Evolutionary conservation across 2,888 invertebrate species (phyloP).

Genomic region (Stenoptilia bipunctidactyla): DNA sequence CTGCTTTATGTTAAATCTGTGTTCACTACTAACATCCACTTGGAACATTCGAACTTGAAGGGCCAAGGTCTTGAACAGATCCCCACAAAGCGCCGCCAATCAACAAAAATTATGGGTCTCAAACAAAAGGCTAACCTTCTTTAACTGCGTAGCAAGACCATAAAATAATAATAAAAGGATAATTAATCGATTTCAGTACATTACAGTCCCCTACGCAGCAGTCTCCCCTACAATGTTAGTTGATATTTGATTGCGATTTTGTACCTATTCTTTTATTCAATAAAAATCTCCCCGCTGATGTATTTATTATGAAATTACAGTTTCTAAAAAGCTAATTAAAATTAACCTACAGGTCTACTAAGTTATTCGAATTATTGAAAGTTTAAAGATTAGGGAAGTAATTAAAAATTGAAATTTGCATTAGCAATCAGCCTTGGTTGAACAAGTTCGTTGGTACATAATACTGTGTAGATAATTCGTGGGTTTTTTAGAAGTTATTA

Average conservation of each 20-base stretch:
- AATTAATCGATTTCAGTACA: slow-evolving; percentile 67
- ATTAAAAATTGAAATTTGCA: too few relatives aligned
- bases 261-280: slow-evolving; percentile 39
- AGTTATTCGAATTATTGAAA: too few relatives aligned
- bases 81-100: background rate
- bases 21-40: too few relatives aligned
- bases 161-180: slow-evolving; percentile 67
- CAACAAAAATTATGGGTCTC: slow-evolving; percentile 12
- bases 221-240: slow-evolving; percentile 41
- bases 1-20: too few relatives aligned
- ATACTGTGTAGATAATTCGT: too few relatives aligned
- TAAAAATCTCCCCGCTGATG: slow-evolving; percentile 48
- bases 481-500: too few relatives aligned
- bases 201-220: slow-evolving; percentile 44
- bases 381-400: too few relatives aligned
- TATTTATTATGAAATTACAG: slow-evolving; percentile 41
- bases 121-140: slow-evolving; percentile 20
- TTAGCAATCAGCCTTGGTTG: too few relatives aligned
- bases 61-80: too few relatives aligned
- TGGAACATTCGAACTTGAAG: too few relatives aligned
- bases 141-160: slow-evolving; percentile 24
- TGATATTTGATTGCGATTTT: slow-evolving; percentile 41
- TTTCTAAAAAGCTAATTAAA: background rate
- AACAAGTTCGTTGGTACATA: too few relatives aligned
- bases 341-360: too few relatives aligned